Evolutionary conservation across 2,113 vertebrate species (phyloP).

Genomic region (Nesogale talazaci): DNA sequence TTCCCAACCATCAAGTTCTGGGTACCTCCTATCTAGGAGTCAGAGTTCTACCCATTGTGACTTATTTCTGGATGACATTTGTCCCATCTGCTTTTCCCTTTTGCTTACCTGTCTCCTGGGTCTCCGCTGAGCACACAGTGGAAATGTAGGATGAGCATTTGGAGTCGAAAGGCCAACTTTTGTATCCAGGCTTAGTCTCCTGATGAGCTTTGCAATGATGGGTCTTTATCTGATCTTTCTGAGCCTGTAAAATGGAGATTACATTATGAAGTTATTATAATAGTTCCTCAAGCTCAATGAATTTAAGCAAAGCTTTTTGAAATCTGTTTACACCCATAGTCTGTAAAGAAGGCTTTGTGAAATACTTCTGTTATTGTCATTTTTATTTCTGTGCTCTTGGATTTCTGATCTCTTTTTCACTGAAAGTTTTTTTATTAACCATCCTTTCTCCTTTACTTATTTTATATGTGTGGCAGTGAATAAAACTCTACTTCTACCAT

Average conservation of each 20-base stretch:
- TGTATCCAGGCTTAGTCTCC: background rate
- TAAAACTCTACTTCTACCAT: background rate
- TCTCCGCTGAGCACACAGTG: background rate
- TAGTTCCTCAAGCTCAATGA: background rate
- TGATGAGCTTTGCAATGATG: background rate
- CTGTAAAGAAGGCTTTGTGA: background rate
- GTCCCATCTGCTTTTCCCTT: background rate
- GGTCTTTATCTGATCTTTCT: background rate
- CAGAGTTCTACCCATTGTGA: background rate
- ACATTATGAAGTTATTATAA: background rate
- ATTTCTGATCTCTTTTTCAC: conserved; percentile 26
- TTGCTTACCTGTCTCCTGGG: background rate
- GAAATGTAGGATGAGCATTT: no score
- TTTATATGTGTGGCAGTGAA: background rate
- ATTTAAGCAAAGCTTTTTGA: background rate
- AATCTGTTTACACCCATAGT: background rate
- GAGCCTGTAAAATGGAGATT: background rate
- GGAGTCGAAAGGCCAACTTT: background rate
- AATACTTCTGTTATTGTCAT: background rate
- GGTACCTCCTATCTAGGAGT: background rate
- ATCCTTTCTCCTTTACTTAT: background rate
- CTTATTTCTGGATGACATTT: background rate
- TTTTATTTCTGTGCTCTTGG: background rate
- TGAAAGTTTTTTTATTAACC: background rate
- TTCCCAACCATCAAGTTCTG: background rate